Evolutionary conservation across 2,888 invertebrate species (phyloP), one percentile per base, ranked within the genome.

Genomic region (Mantis religiosa): DNA sequence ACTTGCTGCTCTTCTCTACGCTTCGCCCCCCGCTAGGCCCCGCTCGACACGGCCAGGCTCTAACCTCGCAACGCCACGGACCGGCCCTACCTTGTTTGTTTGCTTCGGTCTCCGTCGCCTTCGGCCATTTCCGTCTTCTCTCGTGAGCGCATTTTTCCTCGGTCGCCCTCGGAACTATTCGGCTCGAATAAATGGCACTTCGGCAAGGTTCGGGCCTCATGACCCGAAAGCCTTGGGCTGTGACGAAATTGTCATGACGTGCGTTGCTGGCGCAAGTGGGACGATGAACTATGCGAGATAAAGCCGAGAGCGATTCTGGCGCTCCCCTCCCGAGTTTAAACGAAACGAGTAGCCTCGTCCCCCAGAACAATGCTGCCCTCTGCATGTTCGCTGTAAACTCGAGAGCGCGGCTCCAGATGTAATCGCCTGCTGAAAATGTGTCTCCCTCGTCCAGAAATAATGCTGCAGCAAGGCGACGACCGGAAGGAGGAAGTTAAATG

Each of bases 181-280:
- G 85, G 85, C 25, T 88, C 84, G 89, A 84, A 89, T 86, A 83
- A 88, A 85, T 28, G 85, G 87, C 28, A 71, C 88, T 90, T 90
- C 90, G 90, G 89, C 30, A 87, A 89, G 85, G 89, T 90, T 90
- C 90, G 90, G 90, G 89, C 89, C 87, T 87, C 90, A 90, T 90
- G 91, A 91, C 91, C 91, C 90, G 91, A 91, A 90, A 91, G 90
- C 91, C 90, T 91, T 91, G 91, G 90, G 90, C 90, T 91, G 91
- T 91, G 91, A 91, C 91, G 91, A 91, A 91, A 91, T 91, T 90
- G 90, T 90, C 90, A 90, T 91, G 91, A 91, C 91, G 89, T 90
- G 85, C 86, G 88, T 89, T 85, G 90, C 89, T 89, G 90, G 85
- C 90, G 34, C 89, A 88, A 83, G 89, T 84, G 90, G 89, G 82